These are phyloP conservation scores for Ichneumon xanthorius DNA, from an alignment of 2,888 invertebrate species.

Conservation along the genomic window DNA sequence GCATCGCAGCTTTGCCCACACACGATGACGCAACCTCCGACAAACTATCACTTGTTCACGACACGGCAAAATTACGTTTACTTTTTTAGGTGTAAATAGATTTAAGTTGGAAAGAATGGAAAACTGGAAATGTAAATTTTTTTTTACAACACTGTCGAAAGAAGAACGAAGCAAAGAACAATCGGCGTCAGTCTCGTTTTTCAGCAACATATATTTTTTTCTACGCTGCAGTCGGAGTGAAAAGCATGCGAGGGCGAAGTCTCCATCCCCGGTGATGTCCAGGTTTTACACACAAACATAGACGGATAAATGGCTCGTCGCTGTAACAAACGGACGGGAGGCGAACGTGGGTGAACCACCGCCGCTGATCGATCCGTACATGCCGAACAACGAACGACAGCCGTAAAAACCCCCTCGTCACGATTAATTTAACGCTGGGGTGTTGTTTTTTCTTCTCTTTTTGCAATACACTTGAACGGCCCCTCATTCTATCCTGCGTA, in stretches of 20 bases:
- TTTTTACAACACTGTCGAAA: background rate
- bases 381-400: slow-evolving; percentile 46
- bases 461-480: background rate
- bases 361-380: slow-evolving; percentile 54
- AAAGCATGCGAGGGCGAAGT: background rate
- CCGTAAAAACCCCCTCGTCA: slow-evolving; percentile 48
- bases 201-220: background rate
- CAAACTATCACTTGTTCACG: slow-evolving; percentile 7
- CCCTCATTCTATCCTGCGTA: background rate
- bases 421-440: slow-evolving; percentile 58
- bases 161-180: slow-evolving; percentile 1
- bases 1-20: background rate
- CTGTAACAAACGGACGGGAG: slow-evolving; percentile 52
- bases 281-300: slow-evolving; percentile 59
- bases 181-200: background rate
- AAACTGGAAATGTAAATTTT: background rate
- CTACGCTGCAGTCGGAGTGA: background rate
- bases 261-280: slow-evolving; percentile 8
- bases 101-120: background rate
- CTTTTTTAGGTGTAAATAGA: background rate
- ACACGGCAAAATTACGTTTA: background rate
- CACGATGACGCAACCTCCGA: slow-evolving; percentile 12
- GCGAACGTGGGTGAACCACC: slow-evolving; percentile 14
- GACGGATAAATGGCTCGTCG: slow-evolving; percentile 58
- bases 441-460: slow-evolving; percentile 21